Evolutionary conservation across 1,140 invertebrate genomes (phyloP), one percentile per base, ranked within the genome.

Genomic region (Littorina saxatilis): DNA sequence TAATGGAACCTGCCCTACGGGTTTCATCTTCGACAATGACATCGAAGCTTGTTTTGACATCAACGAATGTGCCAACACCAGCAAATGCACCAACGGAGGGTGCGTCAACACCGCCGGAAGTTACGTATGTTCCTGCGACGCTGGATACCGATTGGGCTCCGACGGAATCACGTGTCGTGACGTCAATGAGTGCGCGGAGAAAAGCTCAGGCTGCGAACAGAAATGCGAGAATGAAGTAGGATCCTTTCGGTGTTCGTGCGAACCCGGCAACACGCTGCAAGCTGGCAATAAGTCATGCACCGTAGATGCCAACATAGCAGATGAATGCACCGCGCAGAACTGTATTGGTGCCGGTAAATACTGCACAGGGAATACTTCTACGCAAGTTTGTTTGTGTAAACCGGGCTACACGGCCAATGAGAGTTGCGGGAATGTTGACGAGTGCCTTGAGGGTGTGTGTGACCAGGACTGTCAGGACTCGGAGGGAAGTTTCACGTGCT

Each of bases 191-290:
- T 92, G 92, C 73, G 52, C 84, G 17, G 78, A 81, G 9, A 80
- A 87, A 32, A 92, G 91, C 79, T 89, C 89, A 11, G 86, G 86
- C 0, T 92, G 92, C 83, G 84, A 87, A 79, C 92, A 93, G 47
- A 80, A 87, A 0, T 90, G 89, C 76, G 43, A 83, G 0, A 90
- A 90, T 79, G 82, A 81, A 0, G 17, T 61, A 1, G 88, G 87
- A 20, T 83, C 82, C 3, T 87, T 84, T 68, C 39, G 77, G 47
- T 90, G 89, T 72, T 35, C 70, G 0, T 90, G 89, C 83, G 29
- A 63, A n/a, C 3, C 15, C 9, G 83, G 81, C 15, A 83, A 79
- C 63, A 43, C 47, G 2, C 80, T 84, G 27, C 23, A 66, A 7
- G 63, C 27, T 0, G 66, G 80, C 35, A 72, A 73, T 4, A 66